Base-by-base conservation (phyloP, 2,888 invertebrate genomes). In the Gnatocerus cornutus region DNA sequence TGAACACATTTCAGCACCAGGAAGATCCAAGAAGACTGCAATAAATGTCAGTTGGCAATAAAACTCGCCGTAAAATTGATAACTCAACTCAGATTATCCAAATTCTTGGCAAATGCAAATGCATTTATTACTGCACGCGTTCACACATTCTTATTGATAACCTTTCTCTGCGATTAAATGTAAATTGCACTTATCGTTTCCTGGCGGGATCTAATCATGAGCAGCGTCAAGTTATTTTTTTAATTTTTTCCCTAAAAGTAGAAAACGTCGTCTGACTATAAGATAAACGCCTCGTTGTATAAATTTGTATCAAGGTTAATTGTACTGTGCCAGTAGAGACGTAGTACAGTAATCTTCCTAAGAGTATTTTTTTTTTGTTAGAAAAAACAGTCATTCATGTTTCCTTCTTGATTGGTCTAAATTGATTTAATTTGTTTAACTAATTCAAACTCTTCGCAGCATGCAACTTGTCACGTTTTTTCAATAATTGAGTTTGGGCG, bases 251-350 rank as follows among this genome's bases (percentile, higher is more conserved):
- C n/a, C n/a, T 45, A 58, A 58, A 58, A 58, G 43, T 58, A 58
- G 58, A 58, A 45, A 45, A 27, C 58, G 41, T 56, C 56, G 10
- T 41, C 3, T 37, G 10, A 43, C 43, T 10, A 10, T 30, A 13
- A 27, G 16, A 50, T 21, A 52, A 12, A 30, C 30, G 6, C 10
- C 52, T 52, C 27, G 14, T 37, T 55, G 55, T 33, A 58, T 58
- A 43, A 43, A 43, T 41, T 56, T 56, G 13, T 41, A 58, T 58
- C 45, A 58, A 58, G 59, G 59, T 59, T 59, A 59, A 59, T 59
- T 59, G 29, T 56, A 33, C 33, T 46, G 46, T 14, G 14, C 6
- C 33, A 33, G 33, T 33, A 33, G n/a, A 33, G 21, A 13, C 48
- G 16, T 7, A 16, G 10, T 30, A 37, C 55, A 39, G 13, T 16